Evolutionary conservation across 2,888 invertebrate species (phyloP).

Genomic region (Cactoblastis cactorum): DNA sequence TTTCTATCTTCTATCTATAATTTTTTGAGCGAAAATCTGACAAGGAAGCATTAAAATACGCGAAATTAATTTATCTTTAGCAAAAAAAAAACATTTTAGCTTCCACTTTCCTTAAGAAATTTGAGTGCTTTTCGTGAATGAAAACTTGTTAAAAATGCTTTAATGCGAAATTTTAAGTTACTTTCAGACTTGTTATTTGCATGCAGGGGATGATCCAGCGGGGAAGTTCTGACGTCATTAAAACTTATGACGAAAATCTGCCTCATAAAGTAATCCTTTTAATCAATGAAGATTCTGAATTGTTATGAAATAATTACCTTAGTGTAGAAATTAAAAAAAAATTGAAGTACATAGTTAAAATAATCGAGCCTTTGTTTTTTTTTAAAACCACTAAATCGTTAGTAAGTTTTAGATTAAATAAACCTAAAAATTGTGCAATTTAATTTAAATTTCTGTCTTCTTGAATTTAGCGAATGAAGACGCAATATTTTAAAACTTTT

Average conservation of each 20-base stretch:
- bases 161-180: slow-evolving; percentile 32
- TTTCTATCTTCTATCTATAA: neutral
- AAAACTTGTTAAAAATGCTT: slow-evolving; percentile 34
- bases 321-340: neutral
- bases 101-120: slow-evolving; percentile 34
- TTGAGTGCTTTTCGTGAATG: slow-evolving; percentile 35
- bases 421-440: neutral
- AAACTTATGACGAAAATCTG: slow-evolving; percentile 41
- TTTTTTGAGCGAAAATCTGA: slow-evolving; percentile 12
- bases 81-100: slow-evolving; percentile 44
- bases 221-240: slow-evolving; percentile 45
- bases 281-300: neutral
- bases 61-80: slow-evolving; percentile 46
- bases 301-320: neutral
- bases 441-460: neutral
- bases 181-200: slow-evolving; percentile 37
- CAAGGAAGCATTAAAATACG: slow-evolving; percentile 33
- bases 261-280: slow-evolving; percentile 1
- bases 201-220: slow-evolving; percentile 42
- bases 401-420: no score
- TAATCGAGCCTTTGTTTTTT: no score
- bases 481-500: neutral
- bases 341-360: neutral
- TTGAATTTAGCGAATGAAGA: neutral
- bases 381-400: no score